Percentiles rank a stretch among this genome's conserved stretches.
Evolutionary conservation across 92 coral and sea anemone genomes (phyloP).

Genomic region (Porites lobata): DNA sequence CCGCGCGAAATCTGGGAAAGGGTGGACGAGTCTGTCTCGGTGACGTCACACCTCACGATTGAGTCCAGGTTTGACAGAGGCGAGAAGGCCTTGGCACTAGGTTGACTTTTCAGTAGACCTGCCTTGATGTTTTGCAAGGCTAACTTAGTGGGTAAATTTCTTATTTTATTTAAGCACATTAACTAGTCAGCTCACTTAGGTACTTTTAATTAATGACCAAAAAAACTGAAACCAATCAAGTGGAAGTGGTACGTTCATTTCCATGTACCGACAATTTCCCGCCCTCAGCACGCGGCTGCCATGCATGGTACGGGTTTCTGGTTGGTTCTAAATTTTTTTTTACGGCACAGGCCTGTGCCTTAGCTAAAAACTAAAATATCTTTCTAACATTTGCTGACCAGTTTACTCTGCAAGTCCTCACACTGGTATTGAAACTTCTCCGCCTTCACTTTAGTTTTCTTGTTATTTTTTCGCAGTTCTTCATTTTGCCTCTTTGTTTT

Average conservation of each 20-base stretch:
- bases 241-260: not conserved
- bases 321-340: not conserved
- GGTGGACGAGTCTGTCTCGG: too few relatives aligned
- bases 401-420: slow-evolving; percentile 73
- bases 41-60: too few relatives aligned
- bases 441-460: slow-evolving; percentile 77
- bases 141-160: too few relatives aligned
- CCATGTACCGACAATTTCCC: not conserved
- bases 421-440: slow-evolving; percentile 80
- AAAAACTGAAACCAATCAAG: too few relatives aligned
- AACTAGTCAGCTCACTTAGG: too few relatives aligned
- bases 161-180: too few relatives aligned
- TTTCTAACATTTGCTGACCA: slow-evolving; percentile 53
- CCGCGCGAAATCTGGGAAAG: too few relatives aligned
- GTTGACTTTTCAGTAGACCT: too few relatives aligned
- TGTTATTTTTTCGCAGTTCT: slow-evolving; percentile 81
- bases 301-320: not conserved
- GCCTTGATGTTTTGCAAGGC: too few relatives aligned
- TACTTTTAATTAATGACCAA: too few relatives aligned
- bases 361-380: not conserved
- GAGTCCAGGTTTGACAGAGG: too few relatives aligned
- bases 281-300: not conserved
- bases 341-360: not conserved
- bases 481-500: slow-evolving; percentile 83
- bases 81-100: too few relatives aligned